Conservation (phyloP, 2,113 vertebrate genomes). For the Elephas maximus region DNA sequence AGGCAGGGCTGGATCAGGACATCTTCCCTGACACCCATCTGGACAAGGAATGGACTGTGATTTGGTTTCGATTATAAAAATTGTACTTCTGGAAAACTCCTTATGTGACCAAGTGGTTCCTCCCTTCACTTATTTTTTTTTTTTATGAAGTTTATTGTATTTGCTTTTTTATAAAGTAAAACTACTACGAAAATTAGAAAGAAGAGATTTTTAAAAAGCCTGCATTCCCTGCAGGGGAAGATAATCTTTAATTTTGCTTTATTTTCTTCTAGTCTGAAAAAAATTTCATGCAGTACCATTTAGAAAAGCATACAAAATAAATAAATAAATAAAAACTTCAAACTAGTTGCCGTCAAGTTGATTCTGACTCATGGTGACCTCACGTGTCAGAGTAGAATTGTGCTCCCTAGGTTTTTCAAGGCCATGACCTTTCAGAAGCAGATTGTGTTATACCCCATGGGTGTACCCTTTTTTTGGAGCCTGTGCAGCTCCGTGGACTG, state of each 20-base stretch:
- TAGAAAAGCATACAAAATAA: neutral
- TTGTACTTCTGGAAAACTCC: neutral
- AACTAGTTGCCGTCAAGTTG: neutral
- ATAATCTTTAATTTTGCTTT: neutral
- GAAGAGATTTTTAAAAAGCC: neutral
- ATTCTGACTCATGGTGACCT: neutral
- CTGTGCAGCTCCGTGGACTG: no score
- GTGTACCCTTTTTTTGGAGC: neutral
- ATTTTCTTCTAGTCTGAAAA: neutral
- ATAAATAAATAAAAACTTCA: no score
- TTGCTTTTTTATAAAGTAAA: constrained; percentile 2
- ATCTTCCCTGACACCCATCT: neutral
- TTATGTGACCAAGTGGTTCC: neutral
- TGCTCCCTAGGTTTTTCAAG: neutral
- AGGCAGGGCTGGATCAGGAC: neutral
- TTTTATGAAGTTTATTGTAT: neutral
- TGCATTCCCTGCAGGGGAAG: neutral
- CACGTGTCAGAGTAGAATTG: neutral
- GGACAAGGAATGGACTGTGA: neutral
- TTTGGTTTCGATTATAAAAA: neutral
- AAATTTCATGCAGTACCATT: neutral
- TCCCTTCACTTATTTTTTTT: neutral
- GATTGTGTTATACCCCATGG: no score
- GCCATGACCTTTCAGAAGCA: neutral
- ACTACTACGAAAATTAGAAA: constrained; percentile 38